Conservation (phyloP, 2,113 vertebrate species). For the Progne subis region DNA sequence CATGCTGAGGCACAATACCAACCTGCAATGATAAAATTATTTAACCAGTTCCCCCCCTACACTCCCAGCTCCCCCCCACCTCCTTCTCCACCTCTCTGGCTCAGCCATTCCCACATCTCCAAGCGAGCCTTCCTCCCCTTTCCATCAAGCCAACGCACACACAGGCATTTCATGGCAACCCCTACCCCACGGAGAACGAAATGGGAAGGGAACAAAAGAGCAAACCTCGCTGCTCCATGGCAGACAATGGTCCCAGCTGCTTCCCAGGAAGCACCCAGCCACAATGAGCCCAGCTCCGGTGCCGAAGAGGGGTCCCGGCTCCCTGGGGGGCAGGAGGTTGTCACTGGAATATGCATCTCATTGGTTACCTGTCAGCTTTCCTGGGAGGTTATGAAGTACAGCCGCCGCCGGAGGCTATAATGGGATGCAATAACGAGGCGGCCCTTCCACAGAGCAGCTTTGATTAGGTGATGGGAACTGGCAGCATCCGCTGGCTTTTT, state of each 20-base stretch:
- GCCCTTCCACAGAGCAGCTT: conserved; percentile 18
- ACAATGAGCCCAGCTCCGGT: background rate
- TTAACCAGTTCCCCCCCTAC: background rate
- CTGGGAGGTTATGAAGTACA: conserved; percentile 21
- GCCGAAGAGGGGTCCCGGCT: background rate
- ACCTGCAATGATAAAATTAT: background rate
- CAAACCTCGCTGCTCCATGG: conserved; percentile 58
- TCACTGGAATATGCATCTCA: conserved; percentile 44
- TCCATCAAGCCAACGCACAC: background rate
- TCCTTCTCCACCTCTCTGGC: background rate
- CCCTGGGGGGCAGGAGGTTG: background rate
- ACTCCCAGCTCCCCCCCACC: background rate
- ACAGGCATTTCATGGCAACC: background rate
- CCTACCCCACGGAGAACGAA: background rate
- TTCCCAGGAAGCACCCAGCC: background rate
- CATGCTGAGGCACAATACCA: background rate
- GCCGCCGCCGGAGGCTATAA: conserved; percentile 28
- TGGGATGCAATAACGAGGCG: conserved; percentile 37
- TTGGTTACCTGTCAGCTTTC: conserved; percentile 67
- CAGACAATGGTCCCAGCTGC: conserved; percentile 54
- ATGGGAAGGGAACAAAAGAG: conserved; percentile 59
- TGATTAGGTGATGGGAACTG: conserved; percentile 45
- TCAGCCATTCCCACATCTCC: background rate
- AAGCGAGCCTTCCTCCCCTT: background rate
- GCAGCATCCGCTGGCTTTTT: background rate